Evolutionary conservation across 1,140 invertebrate genomes (phyloP).

Genomic region (Drosophila ananassae): DNA sequence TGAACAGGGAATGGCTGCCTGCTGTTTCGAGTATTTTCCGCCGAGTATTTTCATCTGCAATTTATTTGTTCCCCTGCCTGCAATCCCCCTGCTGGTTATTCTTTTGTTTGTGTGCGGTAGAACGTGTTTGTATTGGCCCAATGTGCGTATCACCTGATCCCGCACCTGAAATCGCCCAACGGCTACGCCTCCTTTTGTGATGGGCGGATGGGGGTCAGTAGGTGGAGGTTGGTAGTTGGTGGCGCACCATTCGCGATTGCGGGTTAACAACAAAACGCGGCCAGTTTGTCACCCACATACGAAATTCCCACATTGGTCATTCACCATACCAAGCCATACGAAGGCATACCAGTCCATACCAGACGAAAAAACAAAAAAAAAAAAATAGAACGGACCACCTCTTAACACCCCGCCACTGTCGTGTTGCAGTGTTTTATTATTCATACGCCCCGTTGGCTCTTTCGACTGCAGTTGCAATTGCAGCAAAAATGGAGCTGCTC

Average conservation of each 20-base stretch:
- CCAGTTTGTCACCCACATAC: conserved; percentile 46
- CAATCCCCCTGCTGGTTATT: not conserved
- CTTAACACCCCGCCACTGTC: not conserved
- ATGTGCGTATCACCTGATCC: conserved; percentile 42
- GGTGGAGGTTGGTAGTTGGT: not conserved
- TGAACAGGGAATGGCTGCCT: conserved; percentile 1
- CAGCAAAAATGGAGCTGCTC: conserved; percentile 29
- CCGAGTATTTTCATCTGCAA: conserved; percentile 16
- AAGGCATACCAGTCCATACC: too few relatives aligned
- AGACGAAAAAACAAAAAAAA: too few relatives aligned
- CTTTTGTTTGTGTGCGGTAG: not conserved
- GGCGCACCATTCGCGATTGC: not conserved
- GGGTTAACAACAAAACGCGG: conserved; percentile 20
- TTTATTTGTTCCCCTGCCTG: conserved; percentile 2
- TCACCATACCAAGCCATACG: conserved; percentile 34
- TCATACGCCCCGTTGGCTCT: conserved; percentile 38
- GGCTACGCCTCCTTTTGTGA: not conserved
- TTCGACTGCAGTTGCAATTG: conserved; percentile 29
- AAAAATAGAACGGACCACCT: not conserved
- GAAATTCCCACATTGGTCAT: conserved; percentile 19
- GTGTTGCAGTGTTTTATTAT: conserved; percentile 6
- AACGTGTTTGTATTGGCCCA: conserved; percentile 34
- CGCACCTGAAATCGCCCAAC: conserved; percentile 10
- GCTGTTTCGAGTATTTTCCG: conserved; percentile 3
- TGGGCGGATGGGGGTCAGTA: not conserved